Base-by-base conservation (phyloP, 1,140 invertebrate species). In the Campoletis sonorensis region DNA sequence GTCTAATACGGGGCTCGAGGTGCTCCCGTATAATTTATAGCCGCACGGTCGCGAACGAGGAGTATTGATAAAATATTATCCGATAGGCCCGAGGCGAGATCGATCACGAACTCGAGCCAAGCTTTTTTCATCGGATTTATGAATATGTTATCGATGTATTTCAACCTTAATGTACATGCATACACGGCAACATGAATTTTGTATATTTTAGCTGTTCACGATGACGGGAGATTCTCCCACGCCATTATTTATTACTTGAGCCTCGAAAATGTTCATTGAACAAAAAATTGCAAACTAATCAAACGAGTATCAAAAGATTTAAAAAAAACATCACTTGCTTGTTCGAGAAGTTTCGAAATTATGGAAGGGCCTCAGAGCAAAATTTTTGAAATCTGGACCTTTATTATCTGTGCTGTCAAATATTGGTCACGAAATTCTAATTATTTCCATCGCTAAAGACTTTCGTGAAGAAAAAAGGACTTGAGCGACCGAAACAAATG, bases 1-100 rank as follows among this genome's bases (percentile, higher is more conserved):
- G 79, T 81, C 72, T 83, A 79, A 83, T 81, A 77, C 67, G 11
- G 33, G 58, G 76, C 76, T 81, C 77, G 49, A 81, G 33, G 79
- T 58, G 79, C 61, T 83, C 30, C 75, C 68, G 61, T 58, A 78
- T 83, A 80, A 83, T 83, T 81, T 81, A 81, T 64, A 64, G 61
- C 61, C 23, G 23, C 67, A 33, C 49, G 33, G 45, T 21, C 70
- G 33, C 70, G 30, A 21, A 37, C 70, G 33, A 15, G 49, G 23
- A 49, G 18, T 64, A 75, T 49, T 75, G 72, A 75, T 75, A 75
- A 73, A 75, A 64, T 75, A 75, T 75, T 75, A 75, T 75, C 72
- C 72, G 72, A 75, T 75, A 58, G 54, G 72, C 72, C 72, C 10
- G 26, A 3, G 15, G 72, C 45, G 10, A 51, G 72, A 21, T 30